A percentile compares a stretch with the other conserved stretches of the same genome.
These are phyloP conservation scores for Andrena bicolor DNA, from an alignment of 2,888 invertebrate genomes.

Conservation along the genomic window DNA sequence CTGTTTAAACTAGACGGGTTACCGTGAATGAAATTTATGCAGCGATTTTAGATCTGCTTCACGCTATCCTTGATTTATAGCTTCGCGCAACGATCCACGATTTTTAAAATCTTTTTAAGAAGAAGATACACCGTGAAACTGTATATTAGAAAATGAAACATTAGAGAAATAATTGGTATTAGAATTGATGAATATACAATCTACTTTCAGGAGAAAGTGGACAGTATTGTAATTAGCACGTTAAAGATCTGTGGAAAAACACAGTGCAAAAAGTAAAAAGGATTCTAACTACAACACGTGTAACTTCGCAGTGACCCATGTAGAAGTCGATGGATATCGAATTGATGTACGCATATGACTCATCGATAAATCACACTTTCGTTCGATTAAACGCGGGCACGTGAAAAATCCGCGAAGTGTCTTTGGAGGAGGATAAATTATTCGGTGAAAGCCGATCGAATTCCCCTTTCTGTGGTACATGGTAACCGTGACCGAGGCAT, in stretches of 20 bases:
- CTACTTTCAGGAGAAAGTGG: too few species aligned
- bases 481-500: constrained; percentile 39
- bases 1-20: not conserved
- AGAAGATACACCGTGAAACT: too few species aligned
- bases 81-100: not conserved
- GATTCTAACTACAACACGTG: too few species aligned
- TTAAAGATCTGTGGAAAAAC: too few species aligned
- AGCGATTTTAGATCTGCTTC: not conserved
- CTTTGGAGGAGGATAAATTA: constrained; percentile 34
- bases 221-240: too few species aligned
- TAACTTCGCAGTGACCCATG: not conserved
- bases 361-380: constrained; percentile 24
- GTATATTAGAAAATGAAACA: too few species aligned
- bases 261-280: too few species aligned
- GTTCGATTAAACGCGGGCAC: constrained; percentile 14
- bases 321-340: not conserved
- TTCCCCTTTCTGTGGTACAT: constrained; percentile 33
- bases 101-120: not conserved
- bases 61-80: not conserved
- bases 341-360: not conserved
- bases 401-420: constrained; percentile 12
- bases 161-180: not conserved
- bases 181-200: too few species aligned
- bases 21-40: not conserved
- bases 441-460: constrained; percentile 55